Evolutionary conservation across 2,797 vertebrate species (phyloP), one percentile per base, ranked within the genome.

Genomic region (Dermochelys coriacea): DNA sequence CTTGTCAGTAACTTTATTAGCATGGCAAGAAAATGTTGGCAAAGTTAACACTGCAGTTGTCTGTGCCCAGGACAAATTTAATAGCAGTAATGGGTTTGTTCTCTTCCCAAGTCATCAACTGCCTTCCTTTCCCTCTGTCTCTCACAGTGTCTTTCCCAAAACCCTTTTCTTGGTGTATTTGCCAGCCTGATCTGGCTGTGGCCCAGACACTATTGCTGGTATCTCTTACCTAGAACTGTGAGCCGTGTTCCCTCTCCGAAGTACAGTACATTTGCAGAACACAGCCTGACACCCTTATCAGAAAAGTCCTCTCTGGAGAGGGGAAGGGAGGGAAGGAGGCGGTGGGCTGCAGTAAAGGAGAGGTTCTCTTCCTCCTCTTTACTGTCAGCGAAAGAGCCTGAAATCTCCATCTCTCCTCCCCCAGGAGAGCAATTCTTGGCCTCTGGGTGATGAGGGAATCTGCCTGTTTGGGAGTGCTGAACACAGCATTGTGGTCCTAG

Each of bases 201-300:
- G 45, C 8, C 12, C 57, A 37, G 54, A 23, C 9, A 25, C 16
- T 23, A 19, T 12, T 37, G 16, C 7, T 45, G 55, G n/a, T 37
- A 68, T 87, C 50, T 75, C 91, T 95, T 89, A 89, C 93, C 94
- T 45, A 95, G 54, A 87, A 95, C 84, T 34, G 45, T 78, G 10
- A 97, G 87, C 16, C 51, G 34, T 2, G 88, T 95, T 88, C 94
- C 88, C 4, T 83, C 21, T 50, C 96, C 94, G 59, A 96, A 97
- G 81, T 86, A 86, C 23, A 71, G 86, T 11, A 55, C 93, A 3
- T 94, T 61, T 47, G 12, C 21, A 41, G 47, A 59, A 89, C 96
- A 96, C 95, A 12, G 89, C 82, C 85, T 57, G 71, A 31, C 27
- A 80, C 15, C 31, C 57, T 82, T 41, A 47, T 80, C 49, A 88